phyloP scores from a whole-genome alignment of 1,140 invertebrate species.

The Rhopalosiphum padi region DNA sequence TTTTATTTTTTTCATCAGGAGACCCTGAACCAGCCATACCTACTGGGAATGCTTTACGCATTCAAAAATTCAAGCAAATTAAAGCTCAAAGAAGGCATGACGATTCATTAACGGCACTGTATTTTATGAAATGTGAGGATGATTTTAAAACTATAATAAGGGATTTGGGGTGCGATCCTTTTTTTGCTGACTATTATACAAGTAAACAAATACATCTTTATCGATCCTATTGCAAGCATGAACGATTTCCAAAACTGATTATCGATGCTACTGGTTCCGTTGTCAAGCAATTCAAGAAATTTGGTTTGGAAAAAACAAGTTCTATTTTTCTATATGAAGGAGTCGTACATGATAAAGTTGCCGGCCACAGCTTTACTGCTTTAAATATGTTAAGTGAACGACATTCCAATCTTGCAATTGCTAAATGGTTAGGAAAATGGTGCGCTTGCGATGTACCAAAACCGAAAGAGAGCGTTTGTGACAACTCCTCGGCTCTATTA shows the following conservation, averaged over 20 bases:
- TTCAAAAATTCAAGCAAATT: not conserved
- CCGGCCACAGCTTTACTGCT: not conserved
- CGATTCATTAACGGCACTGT: not conserved
- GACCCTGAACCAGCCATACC: not conserved
- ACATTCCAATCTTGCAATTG: not conserved
- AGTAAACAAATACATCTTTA: not conserved
- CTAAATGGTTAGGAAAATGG: slow-evolving; percentile 13
- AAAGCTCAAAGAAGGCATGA: not conserved
- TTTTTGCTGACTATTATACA: not conserved
- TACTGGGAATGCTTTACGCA: not conserved
- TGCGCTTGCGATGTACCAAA: not conserved
- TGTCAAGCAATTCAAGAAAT: not conserved
- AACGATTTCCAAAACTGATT: not conserved
- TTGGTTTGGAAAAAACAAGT: not conserved
- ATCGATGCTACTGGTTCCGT: slow-evolving; percentile 2
- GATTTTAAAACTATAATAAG: not conserved
- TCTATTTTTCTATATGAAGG: not conserved
- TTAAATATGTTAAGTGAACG: slow-evolving; percentile 25
- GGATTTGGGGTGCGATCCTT: not conserved
- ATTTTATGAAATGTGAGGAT: not conserved
- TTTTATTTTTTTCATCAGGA: no score
- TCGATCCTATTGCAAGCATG: not conserved
- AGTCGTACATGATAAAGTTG: not conserved
- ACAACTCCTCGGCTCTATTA: not conserved
- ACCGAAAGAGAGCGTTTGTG: not conserved